Evolutionary conservation across 2,888 invertebrate genomes (phyloP).

Genomic region (Ornithoptera priamus): DNA sequence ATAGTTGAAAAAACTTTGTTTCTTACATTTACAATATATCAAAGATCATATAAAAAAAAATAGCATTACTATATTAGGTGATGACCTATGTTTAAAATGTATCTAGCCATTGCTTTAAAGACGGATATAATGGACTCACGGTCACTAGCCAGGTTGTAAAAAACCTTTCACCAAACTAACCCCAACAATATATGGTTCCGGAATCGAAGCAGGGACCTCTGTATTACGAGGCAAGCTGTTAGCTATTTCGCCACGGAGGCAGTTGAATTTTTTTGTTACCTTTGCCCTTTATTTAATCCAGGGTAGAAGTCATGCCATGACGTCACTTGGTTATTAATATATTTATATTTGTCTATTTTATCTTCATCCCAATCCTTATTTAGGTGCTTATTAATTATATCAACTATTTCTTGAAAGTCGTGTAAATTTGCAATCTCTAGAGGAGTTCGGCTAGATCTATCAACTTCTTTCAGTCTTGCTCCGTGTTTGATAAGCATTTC

Average conservation of each 20-base stretch:
- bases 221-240: neutral
- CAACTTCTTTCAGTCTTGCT: constrained; percentile 73
- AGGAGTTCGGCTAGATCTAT: constrained; percentile 72
- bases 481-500: constrained; percentile 75
- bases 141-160: too few species aligned
- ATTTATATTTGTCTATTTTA: constrained; percentile 41
- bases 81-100: too few species aligned
- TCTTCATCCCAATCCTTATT: constrained; percentile 43
- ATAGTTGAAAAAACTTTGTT: too few species aligned
- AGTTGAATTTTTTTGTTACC: constrained; percentile 46
- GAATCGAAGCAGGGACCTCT: too few species aligned
- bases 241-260: neutral
- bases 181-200: too few species aligned
- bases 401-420: constrained; percentile 69
- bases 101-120: too few species aligned
- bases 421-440: constrained; percentile 77
- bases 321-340: constrained; percentile 39
- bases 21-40: too few species aligned
- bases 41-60: too few species aligned
- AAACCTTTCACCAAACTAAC: too few species aligned
- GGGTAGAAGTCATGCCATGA: constrained; percentile 79
- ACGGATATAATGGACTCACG: too few species aligned
- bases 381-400: constrained; percentile 63
- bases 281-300: constrained; percentile 54
- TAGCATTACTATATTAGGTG: too few species aligned